Conservation (phyloP, 2,797 vertebrate species). For the Dicrostonyx torquatus region DNA sequence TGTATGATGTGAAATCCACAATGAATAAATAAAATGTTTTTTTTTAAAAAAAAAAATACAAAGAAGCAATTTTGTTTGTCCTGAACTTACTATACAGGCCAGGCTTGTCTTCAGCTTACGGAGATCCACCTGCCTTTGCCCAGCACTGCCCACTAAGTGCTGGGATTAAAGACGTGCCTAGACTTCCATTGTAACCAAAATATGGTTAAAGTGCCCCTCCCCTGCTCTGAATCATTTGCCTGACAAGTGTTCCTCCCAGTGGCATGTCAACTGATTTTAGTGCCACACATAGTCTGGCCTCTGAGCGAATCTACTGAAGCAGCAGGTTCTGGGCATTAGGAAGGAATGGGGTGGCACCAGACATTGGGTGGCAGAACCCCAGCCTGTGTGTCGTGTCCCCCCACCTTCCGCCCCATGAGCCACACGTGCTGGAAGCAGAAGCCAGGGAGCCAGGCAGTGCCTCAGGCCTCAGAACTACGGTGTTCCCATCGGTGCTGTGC, state of each 20-base stretch:
- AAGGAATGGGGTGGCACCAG: neutral
- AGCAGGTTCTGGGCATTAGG: too few relatives aligned
- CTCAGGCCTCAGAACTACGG: neutral
- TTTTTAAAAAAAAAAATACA: neutral
- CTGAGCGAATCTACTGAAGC: neutral
- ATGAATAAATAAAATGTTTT: neutral
- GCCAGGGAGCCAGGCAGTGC: neutral
- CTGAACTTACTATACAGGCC: neutral
- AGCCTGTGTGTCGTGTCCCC: neutral
- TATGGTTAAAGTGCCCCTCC: neutral
- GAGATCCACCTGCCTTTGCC: neutral
- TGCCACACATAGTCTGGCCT: neutral
- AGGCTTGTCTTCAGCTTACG: neutral
- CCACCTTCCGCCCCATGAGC: neutral
- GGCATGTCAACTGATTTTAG: neutral
- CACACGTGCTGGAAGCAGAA: neutral
- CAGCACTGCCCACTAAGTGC: neutral
- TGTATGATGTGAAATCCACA: neutral
- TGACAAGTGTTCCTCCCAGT: neutral
- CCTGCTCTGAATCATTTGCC: neutral
- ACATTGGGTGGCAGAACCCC: neutral
- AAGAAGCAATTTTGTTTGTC: neutral
- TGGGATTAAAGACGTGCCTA: neutral
- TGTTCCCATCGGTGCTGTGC: neutral
- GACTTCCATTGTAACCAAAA: neutral